Base-by-base conservation (phyloP, 1,140 invertebrate species). In the Bilobella aurantiaca region DNA sequence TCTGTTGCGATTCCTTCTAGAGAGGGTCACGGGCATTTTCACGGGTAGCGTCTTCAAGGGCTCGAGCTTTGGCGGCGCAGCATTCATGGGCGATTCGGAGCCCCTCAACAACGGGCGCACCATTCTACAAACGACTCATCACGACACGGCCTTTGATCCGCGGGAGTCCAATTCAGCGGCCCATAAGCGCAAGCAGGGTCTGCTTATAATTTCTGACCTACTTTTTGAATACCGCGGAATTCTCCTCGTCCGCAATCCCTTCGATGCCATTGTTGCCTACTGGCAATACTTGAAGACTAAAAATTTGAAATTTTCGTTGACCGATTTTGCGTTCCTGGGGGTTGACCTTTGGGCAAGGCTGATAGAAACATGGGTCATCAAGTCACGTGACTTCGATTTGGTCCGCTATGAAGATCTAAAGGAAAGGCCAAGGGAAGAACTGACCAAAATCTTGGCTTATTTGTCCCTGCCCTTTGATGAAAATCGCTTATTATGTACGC, bases 51-150 rank as follows among this genome's bases (percentile, higher is more conserved):
- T 66, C 1, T 71, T 47, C 61, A 49, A 62, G 28, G 70, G 69
- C 57, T 42, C 34, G 59, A 29, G 5, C 16, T 30, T 71, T 3
- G 59, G 23, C 29, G n/a, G 30, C 12, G 14, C 25, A 1, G 70
- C 67, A 46, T 28, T 71, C 5, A n/a, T 66, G 42, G 70, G 70
- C 14, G 70, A 71, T 37, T 31, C 67, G 1, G 58, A 53, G 28
- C 29, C 56, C 37, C 64, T 67, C 8, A 69, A 65, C 29, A 67
- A 71, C 46, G 70, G 70, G 14, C 66, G 28, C 18, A 71, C 70
- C 32, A 69, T 69, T 27, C 57, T 71, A 46, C 70, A 71, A 64
- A 71, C 68, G 57, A 71, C 70, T 62, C 70, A 71, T 59, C 67
- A 71, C 53, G 59, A 69, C 61, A 56, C 64, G 12, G 30, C 61